Evolutionary conservation across 2,797 vertebrate genomes (phyloP), one percentile per base, ranked within the genome.

Genomic region (Poecilia picta): DNA sequence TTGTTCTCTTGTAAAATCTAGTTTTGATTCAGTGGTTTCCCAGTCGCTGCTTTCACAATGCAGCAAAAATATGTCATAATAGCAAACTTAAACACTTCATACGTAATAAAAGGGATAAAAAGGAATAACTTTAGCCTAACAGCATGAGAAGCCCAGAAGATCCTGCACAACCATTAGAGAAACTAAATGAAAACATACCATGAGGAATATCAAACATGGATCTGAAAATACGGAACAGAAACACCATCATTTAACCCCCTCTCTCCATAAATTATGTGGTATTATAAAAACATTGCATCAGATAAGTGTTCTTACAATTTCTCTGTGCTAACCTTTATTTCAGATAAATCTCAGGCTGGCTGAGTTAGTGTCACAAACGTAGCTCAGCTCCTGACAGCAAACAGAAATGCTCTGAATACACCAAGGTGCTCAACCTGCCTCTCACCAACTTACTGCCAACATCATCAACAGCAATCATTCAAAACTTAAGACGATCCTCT

Each of bases 361-460:
- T 36, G 18, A 66, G 31, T 36, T 20, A 39, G 33, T 3, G 36
- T 13, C 20, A n/a, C 36, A 66, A 68, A 41, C 41, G 7, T 36
- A 43, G 39, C 39, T 25, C 11, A 70, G 66, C 68, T 71, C 68
- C 25, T 71, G 13, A 7, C 41, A 71, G 25, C 2, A 28, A 45
- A 45, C 6, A 28, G 12, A n/a, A 25, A 28, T 28, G 5, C 25
- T 68, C 13, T 47, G 64, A 57, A 45, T 47, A 20, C 71, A 8
- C 2, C 23, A 68, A 79, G 46, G 59, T 13, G 62, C 49, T 46
- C 68, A 77, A 75, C n/a, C 82, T 73, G 49, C 81, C 78, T 41
- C 53, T 75, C 23, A 55, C 71, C 74, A 86, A 87, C 83, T 82
- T 86, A 45, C 84, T 8, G 49, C 78, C 73, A 72, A 80, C 64